Percentiles rank a stretch among this genome's conserved stretches.
Evolutionary conservation across 2,888 invertebrate species (phyloP).

Genomic region (Drosophila anomalata): DNA sequence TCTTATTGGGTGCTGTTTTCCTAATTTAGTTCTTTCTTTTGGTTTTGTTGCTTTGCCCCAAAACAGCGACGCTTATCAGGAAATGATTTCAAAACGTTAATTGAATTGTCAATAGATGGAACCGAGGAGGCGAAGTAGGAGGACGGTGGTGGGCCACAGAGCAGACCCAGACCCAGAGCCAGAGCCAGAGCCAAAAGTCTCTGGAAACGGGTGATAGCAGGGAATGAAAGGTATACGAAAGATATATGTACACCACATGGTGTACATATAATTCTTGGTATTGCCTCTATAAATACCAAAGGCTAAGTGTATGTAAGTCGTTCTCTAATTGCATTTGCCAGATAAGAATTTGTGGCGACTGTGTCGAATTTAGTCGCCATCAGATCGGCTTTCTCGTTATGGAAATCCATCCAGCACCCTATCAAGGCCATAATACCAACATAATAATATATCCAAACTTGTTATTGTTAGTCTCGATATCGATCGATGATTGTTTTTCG

Average conservation of each 20-base stretch:
- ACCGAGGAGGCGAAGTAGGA: constrained; percentile 25
- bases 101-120: constrained; percentile 76
- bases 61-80: constrained; percentile 60
- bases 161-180: not conserved
- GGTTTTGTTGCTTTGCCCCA: constrained; percentile 51
- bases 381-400: constrained; percentile 22
- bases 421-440: constrained; percentile 35
- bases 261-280: constrained; percentile 35
- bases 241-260: constrained; percentile 19
- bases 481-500: constrained; percentile 23
- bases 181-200: not conserved
- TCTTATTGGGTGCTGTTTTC: constrained; percentile 47
- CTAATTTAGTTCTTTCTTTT: constrained; percentile 47
- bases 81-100: constrained; percentile 76
- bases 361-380: constrained; percentile 2
- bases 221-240: constrained; percentile 28
- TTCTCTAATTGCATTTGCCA: constrained; percentile 69
- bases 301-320: constrained; percentile 47
- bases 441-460: constrained; percentile 35
- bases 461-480: constrained; percentile 27
- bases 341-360: constrained; percentile 54
- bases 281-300: constrained; percentile 43
- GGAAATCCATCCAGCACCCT: constrained; percentile 13
- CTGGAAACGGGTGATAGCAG: constrained; percentile 62
- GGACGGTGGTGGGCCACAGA: not conserved